A percentile compares a stretch with the other conserved stretches of the same genome.
Evolutionary conservation across 2,113 vertebrate species (phyloP).

Genomic region (Sitta europaea): DNA sequence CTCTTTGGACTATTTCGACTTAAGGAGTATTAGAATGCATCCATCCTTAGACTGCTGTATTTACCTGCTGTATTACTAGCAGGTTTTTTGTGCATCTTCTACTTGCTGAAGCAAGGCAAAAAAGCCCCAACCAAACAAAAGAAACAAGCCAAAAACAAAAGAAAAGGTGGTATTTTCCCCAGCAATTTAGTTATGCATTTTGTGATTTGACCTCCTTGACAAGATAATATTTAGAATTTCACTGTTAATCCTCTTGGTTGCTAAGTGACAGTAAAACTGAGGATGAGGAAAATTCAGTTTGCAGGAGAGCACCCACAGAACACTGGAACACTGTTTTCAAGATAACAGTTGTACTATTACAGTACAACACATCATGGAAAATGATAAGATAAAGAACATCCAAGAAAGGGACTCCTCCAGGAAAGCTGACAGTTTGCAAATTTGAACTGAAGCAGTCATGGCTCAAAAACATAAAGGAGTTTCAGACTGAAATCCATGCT

Average conservation of each 20-base stretch:
- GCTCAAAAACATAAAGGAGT: background rate
- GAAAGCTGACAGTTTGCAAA: background rate
- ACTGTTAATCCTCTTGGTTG: background rate
- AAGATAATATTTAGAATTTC: conserved; percentile 8
- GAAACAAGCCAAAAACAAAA: background rate
- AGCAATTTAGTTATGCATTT: background rate
- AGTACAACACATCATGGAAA: background rate
- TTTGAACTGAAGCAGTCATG: background rate
- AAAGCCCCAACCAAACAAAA: background rate
- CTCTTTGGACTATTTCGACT: background rate
- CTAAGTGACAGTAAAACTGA: conserved; percentile 31
- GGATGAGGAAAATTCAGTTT: background rate
- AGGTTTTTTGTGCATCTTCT: background rate
- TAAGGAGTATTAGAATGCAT: background rate
- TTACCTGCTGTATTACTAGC: background rate
- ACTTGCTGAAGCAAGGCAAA: background rate
- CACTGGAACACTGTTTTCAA: background rate
- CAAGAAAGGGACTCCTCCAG: background rate
- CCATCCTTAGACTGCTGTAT: background rate
- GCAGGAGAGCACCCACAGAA: background rate
- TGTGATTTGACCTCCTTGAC: background rate
- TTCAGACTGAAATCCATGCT: background rate
- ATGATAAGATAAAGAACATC: conserved; percentile 1
- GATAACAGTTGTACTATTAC: background rate
- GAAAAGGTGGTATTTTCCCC: background rate